Base-by-base conservation (phyloP, 2,888 invertebrate species). In the Ennomos quercinarius region DNA sequence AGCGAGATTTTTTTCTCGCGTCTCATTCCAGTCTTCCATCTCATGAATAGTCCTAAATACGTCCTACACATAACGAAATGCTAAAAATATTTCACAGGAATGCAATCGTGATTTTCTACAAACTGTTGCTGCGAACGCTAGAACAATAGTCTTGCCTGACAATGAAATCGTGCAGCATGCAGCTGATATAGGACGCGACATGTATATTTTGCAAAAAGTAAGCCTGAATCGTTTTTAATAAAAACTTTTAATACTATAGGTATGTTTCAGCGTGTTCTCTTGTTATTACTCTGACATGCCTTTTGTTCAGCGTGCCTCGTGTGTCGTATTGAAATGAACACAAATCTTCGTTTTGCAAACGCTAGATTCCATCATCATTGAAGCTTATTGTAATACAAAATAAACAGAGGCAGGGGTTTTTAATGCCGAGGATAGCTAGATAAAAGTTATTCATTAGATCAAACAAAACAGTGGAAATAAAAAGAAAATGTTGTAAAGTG, bases 131-230 rank as follows among this genome's bases (percentile, higher is more conserved):
- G 79, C 85, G 12, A 86, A 85, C 59, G 82, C 86, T 1, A 83
- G 84, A 57, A 87, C 83, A 44, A 82, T 91, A 67, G 84, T 92
- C 1, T 59, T 93, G 53, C 93, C 93, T 2, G 87, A 89, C 62
- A 86, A 92, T 62, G 93, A 93, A 70, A 81, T 89, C 1, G 86
- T 93, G 0, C 90, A 91, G 57, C 93, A 93, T 56, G 86, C 88
- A 0, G 92, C 86, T 0, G 91, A 93, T 64, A 91, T 92, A 35
- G 86, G 89, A 38, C 81, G 93, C 11, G 89, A 93, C 47, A 91
- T 93, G 89, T 93, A 93, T 64, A 88, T 93, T 56, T 66, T 93
- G 55, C 86, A 90, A 64, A 88, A 82, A 77, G 91, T 90, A 52
- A 50, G 40, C n/a, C 10, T 12, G 41, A 46, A 51, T 42, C 49